These are phyloP conservation scores for Polyommatus icarus DNA, from an alignment of 2,888 invertebrate species.

Conservation along the genomic window DNA sequence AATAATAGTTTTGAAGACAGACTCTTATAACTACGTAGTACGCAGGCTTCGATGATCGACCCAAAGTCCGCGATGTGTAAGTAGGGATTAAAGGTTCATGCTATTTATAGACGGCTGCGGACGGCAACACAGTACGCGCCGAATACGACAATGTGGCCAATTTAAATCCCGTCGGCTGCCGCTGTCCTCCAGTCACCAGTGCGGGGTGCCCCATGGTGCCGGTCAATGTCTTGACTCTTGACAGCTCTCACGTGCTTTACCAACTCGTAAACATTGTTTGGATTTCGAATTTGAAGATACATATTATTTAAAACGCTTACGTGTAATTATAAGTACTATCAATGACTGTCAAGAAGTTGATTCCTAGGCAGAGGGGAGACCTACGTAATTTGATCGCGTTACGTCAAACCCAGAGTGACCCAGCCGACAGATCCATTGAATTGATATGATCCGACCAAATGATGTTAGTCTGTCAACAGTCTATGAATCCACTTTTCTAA, in stretches of 20 bases:
- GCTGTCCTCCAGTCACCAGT: neutral
- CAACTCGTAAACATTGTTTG: too few species aligned
- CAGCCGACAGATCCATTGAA: too few species aligned
- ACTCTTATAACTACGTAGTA: neutral
- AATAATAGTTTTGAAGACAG: neutral
- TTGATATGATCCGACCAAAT: too few species aligned
- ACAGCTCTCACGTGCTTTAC: neutral
- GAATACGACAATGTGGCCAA: neutral
- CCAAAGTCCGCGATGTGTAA: neutral
- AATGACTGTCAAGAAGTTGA: too few species aligned
- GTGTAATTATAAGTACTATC: too few species aligned
- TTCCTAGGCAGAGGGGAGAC: too few species aligned
- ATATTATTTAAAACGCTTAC: too few species aligned
- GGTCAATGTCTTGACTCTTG: neutral
- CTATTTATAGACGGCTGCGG: neutral
- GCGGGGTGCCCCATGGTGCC: neutral
- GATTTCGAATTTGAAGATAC: too few species aligned
- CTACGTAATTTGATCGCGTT: too few species aligned
- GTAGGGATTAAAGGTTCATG: conserved; percentile 19
- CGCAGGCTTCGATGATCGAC: neutral
- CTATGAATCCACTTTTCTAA: too few species aligned
- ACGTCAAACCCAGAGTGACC: too few species aligned
- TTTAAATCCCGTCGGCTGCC: neutral
- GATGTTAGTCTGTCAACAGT: too few species aligned
- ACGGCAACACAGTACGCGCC: neutral